phyloP scores from a whole-genome alignment of 2,888 invertebrate species.

The Aphrophora alni region DNA sequence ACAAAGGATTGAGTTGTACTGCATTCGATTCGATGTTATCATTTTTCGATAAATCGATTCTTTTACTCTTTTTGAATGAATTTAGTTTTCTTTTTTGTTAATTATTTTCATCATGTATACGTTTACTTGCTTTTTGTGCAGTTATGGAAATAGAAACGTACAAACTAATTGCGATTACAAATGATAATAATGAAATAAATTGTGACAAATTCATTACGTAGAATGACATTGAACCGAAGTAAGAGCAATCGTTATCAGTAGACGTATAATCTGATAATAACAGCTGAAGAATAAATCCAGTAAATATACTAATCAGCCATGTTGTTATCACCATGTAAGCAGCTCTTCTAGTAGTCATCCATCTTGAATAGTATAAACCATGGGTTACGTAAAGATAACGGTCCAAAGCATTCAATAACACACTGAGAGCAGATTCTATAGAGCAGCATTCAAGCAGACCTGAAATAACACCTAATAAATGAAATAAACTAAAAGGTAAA shows the following conservation, averaged over 20 bases:
- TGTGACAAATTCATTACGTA: background rate
- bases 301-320: background rate
- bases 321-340: background rate
- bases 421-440: background rate
- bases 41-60: no score
- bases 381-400: background rate
- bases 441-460: background rate
- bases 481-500: no score
- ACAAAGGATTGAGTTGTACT: no score
- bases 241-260: background rate
- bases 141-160: background rate
- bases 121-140: background rate
- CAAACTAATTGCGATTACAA: background rate
- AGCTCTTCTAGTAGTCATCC: background rate
- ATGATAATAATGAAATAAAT: background rate
- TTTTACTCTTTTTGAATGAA: no score
- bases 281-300: background rate
- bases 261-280: background rate
- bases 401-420: background rate
- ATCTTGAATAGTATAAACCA: background rate
- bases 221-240: background rate
- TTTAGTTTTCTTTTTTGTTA: no score
- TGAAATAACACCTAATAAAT: no score
- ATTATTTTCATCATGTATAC: no score
- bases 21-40: no score